Base-by-base conservation (phyloP, 2,888 invertebrate genomes). In the Halocaridina rubra region DNA sequence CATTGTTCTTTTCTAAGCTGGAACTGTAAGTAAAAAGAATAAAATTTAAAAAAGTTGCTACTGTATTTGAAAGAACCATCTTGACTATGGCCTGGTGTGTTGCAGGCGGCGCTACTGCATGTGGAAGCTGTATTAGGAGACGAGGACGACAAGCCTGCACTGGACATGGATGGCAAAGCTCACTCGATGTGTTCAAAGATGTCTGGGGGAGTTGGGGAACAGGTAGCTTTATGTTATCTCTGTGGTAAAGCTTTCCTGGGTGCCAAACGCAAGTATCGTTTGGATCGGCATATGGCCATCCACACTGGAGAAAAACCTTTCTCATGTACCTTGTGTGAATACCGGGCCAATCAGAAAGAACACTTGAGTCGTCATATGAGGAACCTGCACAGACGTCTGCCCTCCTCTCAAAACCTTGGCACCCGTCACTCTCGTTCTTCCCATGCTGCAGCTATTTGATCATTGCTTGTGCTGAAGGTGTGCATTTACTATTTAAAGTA, bases 241-340 rank as follows among this genome's bases (percentile, higher is more conserved):
- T 86, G 86, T 72, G 79, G 78, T 64, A 86, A 86, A 46, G 81
- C 79, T 32, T 86, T 86, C 72, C 74, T 81, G 72, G 86, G 86
- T 64, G 81, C 78, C 24, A 86, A 86, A 46, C 81, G 86, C 22
- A 86, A 86, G 72, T 86, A 86, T 57, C 81, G 86, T 46, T 64
- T 86, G 59, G 86, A 86, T n/a, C 86, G 86, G 19, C 86, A 86
- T 71, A 80, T 86, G 82, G 76, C 80, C 27, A 86, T 80, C 59
- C 86, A 86, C 33, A 86, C 86, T 33, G 86, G 86, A 30, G 82
- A 82, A 80, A 79, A 82, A 61, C 86, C 81, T 19, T 86, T 80
- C 30, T 69, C 79, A 16, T 86, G 86, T 32, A 67, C 79, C n/a
- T 29, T 86, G 59, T 86, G 86, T 80, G 80, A 79, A 3, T 86